A percentile compares a stretch with the other conserved stretches of the same genome.
Conservation (phyloP, 92 coral and sea anemone species). For the Zoanthus solanderi region DNA sequence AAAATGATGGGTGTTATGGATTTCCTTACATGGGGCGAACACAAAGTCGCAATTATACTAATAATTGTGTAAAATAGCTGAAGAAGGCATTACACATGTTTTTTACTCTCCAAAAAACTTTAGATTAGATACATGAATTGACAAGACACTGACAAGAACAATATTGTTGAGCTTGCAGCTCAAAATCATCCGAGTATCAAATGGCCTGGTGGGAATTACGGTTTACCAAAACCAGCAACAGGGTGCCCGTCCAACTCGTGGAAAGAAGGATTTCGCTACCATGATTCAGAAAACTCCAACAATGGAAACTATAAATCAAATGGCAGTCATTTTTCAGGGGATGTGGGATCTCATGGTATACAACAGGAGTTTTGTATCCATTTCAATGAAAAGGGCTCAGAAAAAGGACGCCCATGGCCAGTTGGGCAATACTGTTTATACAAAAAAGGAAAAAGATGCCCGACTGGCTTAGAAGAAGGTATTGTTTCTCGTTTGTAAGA, state of each 20-base stretch:
- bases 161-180: constrained; percentile 13
- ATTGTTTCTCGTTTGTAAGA: neutral
- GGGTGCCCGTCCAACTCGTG: constrained; percentile 81
- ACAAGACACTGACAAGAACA: neutral
- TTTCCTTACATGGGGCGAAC: too few relatives aligned
- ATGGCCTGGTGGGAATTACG: constrained; percentile 87
- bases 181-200: constrained; percentile 42
- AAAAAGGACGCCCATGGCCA: constrained; percentile 70
- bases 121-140: too few relatives aligned
- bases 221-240: constrained; percentile 80
- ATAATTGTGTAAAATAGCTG: too few relatives aligned
- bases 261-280: constrained; percentile 89
- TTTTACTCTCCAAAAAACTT: too few relatives aligned
- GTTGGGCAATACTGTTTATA: constrained; percentile 83
- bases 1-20: too few relatives aligned
- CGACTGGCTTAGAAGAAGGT: constrained; percentile 78
- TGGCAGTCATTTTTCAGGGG: constrained; percentile 75
- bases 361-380: constrained; percentile 86
- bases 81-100: too few relatives aligned
- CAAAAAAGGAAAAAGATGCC: constrained; percentile 73
- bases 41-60: too few relatives aligned
- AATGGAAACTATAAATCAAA: constrained; percentile 71
- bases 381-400: neutral
- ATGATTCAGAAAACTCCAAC: constrained; percentile 81
- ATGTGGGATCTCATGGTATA: constrained; percentile 76